Evolutionary conservation across 2,113 vertebrate species (phyloP).

Genomic region (Leptocoma aspasia): DNA sequence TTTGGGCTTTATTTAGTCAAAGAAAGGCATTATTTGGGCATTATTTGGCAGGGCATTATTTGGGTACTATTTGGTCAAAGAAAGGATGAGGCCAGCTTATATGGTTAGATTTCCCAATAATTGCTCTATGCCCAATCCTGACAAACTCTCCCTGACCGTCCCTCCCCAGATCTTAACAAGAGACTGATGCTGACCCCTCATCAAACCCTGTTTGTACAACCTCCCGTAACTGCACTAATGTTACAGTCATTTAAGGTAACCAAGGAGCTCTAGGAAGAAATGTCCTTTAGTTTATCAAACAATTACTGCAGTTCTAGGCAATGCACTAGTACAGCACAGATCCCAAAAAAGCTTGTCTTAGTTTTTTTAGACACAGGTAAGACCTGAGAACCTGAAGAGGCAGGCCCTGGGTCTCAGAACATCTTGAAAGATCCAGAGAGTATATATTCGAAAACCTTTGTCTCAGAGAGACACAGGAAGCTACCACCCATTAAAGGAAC

Average conservation of each 20-base stretch:
- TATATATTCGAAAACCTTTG: neutral
- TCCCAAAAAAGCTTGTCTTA: neutral
- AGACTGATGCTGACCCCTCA: neutral
- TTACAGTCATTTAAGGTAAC: neutral
- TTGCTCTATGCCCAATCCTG: accelerated
- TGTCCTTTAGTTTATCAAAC: neutral
- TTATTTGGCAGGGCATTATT: neutral
- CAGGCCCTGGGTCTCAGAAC: neutral
- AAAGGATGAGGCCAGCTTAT: neutral
- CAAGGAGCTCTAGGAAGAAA: neutral
- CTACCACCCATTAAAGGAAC: neutral
- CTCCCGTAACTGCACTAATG: accelerated
- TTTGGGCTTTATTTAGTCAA: neutral
- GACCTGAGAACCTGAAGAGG: neutral
- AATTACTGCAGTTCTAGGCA: neutral
- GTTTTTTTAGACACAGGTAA: neutral
- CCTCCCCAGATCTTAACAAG: neutral
- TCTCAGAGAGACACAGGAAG: neutral
- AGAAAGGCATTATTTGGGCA: neutral
- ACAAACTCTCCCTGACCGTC: neutral
- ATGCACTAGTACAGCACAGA: neutral
- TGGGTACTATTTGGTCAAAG: neutral
- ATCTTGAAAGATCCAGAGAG: neutral
- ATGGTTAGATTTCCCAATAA: neutral
- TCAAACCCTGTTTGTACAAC: neutral